Evolutionary conservation across 2,797 vertebrate species (phyloP).

Genomic region (Sparidentex hasta): DNA sequence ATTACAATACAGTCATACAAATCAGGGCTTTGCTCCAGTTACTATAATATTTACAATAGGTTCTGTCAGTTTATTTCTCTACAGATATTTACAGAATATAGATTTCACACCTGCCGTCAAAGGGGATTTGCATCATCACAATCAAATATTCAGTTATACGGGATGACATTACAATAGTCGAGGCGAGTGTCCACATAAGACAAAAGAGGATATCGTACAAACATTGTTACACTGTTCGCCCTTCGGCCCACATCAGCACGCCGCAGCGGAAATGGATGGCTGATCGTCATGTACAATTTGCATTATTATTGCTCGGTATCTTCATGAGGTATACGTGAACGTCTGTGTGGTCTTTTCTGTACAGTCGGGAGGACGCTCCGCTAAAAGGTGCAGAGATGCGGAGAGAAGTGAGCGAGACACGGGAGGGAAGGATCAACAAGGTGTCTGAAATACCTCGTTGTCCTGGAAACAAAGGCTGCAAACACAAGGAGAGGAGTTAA

Average conservation of each 20-base stretch:
- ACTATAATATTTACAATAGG: conserved; percentile 70
- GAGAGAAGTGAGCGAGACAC: conserved; percentile 19
- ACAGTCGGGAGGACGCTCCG: conserved; percentile 15
- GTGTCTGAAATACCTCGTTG: conserved; percentile 37
- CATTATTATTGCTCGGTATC: conserved; percentile 79
- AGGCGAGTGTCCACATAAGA: conserved; percentile 59
- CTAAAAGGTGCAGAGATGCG: conserved; percentile 36
- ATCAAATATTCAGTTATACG: conserved; percentile 61
- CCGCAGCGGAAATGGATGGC: conserved; percentile 41
- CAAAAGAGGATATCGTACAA: conserved; percentile 52
- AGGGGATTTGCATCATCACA: conserved; percentile 67
- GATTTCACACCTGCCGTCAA: conserved; percentile 67
- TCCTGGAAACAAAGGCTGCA: conserved; percentile 43
- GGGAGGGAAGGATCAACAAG: conserved; percentile 35
- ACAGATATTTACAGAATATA: conserved; percentile 79
- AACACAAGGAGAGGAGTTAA: conserved; percentile 10
- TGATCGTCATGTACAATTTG: conserved; percentile 64
- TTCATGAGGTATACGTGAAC: conserved; percentile 75
- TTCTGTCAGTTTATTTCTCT: conserved; percentile 61
- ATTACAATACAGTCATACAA: conserved; percentile 67
- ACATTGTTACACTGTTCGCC: conserved; percentile 46
- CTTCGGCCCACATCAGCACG: conserved; percentile 26
- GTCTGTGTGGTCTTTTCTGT: conserved; percentile 58
- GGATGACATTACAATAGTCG: conserved; percentile 55
- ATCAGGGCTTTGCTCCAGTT: conserved; percentile 62